Base-by-base conservation (phyloP, 92 coral and sea anemone species). In the Virgularia gustaviana region DNA sequence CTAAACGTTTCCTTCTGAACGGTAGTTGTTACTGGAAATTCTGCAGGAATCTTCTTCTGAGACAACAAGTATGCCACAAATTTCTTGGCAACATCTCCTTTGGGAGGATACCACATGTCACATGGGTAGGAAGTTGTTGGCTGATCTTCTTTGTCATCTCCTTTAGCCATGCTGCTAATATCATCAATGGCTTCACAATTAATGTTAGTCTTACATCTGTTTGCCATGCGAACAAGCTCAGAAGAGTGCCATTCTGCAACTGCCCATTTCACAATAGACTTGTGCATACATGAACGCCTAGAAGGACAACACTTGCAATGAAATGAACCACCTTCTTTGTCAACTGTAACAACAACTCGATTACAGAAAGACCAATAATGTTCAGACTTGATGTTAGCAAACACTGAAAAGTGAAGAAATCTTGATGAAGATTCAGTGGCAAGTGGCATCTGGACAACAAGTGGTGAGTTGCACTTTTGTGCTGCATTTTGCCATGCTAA, bases 261-360 rank as follows among this genome's bases (percentile, higher is more conserved):
- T 67, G 0, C 31, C 73, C 73, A 79, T 65, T 71, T 79, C 7
- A 44, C 84, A 72, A 79, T 19, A 15, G 70, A 71, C 39, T 79
- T 79, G 63, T 72, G 84, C 52, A 79, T 61, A 59, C 84, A 79
- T 56, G 84, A 79, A 7, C 74, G 84, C 30, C 78, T 52, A 41
- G 72, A 57, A 33, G 63, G 63, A 73, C 73, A 68, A 70, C 74
- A 76, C 49, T 79, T 79, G 41, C 84, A 79, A 41, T 55, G 63
- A 54, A 75, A 78, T 33, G 71, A 68, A 24, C 29, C 37, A 36
- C 45, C 23, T 29, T 68, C 84, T 16, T 28, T 39, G 79, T 61
- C 67, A 72, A 13, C 60, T 19, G 84, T 58, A 8, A 72, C 84
- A 49, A 77, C 74, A 28, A 79, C 84, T 58, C 84, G 23, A 2